A percentile compares a stretch with the other conserved stretches of the same genome.
These are phyloP conservation scores for Altica lythri DNA, from an alignment of 2,888 invertebrate species.

Conservation along the genomic window DNA sequence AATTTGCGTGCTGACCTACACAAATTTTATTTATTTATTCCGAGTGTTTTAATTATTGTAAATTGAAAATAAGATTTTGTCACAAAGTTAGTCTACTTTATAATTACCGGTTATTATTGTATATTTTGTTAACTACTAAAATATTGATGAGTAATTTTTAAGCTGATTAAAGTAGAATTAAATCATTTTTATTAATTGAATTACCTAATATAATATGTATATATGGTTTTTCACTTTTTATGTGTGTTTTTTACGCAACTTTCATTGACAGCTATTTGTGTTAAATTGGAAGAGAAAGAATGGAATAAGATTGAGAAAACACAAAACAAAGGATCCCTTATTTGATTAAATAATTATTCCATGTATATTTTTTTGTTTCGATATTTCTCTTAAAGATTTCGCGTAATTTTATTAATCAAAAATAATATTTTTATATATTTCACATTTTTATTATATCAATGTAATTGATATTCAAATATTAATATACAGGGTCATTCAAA, in stretches of 20 bases:
- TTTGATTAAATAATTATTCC: too few species aligned
- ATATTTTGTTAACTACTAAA: slow-evolving; percentile 25
- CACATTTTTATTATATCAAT: too few species aligned
- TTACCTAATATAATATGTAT: slow-evolving; percentile 33
- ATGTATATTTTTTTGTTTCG: slow-evolving; percentile 1
- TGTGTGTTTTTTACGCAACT: slow-evolving; percentile 31
- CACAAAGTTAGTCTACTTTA: slow-evolving; percentile 33
- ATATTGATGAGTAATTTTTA: slow-evolving; percentile 8
- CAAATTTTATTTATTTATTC: slow-evolving; percentile 38
- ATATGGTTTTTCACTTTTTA: slow-evolving; percentile 31
- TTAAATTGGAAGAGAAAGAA: too few species aligned
- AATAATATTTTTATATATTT: too few species aligned
- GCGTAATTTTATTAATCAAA: too few species aligned
- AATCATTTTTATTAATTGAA: slow-evolving; percentile 33
- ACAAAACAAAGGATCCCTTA: too few species aligned
- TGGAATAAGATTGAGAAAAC: too few species aligned
- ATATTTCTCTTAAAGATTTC: neutral
- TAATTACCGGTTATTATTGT: slow-evolving; percentile 29
- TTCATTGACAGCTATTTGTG: slow-evolving; percentile 29
- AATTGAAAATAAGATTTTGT: slow-evolving; percentile 21
- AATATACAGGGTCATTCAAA: too few species aligned
- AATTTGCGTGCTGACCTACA: slow-evolving; percentile 21
- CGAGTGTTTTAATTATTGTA: slow-evolving; percentile 35
- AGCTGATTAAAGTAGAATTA: slow-evolving; percentile 12
- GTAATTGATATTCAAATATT: too few species aligned